These are phyloP conservation scores for Sericinus montela DNA, from an alignment of 2,888 invertebrate genomes.

Conservation along the genomic window DNA sequence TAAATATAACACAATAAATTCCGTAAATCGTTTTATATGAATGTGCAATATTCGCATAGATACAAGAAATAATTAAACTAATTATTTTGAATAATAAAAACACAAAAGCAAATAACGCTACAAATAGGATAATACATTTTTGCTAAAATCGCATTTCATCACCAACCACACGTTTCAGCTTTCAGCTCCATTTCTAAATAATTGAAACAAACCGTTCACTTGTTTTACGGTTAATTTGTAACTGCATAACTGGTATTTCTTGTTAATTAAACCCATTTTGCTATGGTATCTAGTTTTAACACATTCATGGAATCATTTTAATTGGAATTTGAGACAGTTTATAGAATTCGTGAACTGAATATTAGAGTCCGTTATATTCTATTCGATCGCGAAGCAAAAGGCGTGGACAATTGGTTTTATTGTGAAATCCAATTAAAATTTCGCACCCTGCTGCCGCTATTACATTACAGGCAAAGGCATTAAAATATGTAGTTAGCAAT, in stretches of 20 bases:
- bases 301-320: neutral
- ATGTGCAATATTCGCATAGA: no score
- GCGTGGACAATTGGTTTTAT: conserved; percentile 1
- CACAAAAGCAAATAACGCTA: neutral
- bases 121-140: no score
- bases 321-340: conserved; percentile 2
- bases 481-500: no score
- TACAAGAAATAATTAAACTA: no score
- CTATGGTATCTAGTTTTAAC: neutral
- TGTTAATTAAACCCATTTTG: conserved; percentile 8
- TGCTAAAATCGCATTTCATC: neutral
- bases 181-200: conserved; percentile 11
- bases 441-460: neutral
- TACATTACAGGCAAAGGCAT: no score
- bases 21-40: no score
- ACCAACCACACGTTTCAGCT: neutral
- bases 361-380: conserved; percentile 1
- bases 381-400: neutral
- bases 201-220: neutral
- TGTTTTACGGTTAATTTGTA: conserved; percentile 1
- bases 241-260: conserved; percentile 4
- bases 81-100: neutral
- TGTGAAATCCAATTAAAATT: conserved; percentile 2
- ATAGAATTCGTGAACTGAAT: conserved; percentile 6
- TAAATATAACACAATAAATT: no score